These are phyloP conservation scores for Penaeus monodon DNA, from an alignment of 2,888 invertebrate species.

Conservation along the genomic window DNA sequence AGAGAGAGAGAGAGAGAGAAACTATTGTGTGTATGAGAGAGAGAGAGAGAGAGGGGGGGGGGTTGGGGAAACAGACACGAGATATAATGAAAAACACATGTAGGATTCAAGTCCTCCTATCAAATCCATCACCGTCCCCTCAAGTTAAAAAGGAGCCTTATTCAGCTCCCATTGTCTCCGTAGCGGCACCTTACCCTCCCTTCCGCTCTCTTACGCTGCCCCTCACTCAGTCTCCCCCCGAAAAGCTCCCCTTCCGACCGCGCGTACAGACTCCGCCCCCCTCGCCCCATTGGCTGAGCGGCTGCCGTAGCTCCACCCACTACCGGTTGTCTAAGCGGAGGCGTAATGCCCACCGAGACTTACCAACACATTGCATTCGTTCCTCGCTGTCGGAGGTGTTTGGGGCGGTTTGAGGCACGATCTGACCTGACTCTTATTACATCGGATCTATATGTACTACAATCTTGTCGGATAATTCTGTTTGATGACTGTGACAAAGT, in stretches of 20 bases:
- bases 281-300: background rate
- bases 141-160: too few relatives aligned
- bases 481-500: constrained; percentile 1
- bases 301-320: background rate
- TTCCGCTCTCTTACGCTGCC: background rate
- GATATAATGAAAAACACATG: too few relatives aligned
- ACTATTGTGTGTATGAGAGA: background rate
- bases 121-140: too few relatives aligned
- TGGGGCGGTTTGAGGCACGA: constrained; percentile 7
- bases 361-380: constrained; percentile 34
- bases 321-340: background rate
- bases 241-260: background rate
- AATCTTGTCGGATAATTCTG: background rate
- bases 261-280: background rate
- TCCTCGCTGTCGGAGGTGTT: constrained; percentile 31
- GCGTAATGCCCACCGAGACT: constrained; percentile 21
- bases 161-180: background rate
- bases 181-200: background rate
- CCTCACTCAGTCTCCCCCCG: background rate
- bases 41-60: too few relatives aligned
- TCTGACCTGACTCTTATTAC: background rate
- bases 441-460: constrained; percentile 1
- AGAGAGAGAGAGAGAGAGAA: background rate
- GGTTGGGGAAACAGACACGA: too few relatives aligned
- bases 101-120: too few relatives aligned